Conservation (phyloP, 2,113 vertebrate genomes). For the Plectropomus leopardus region DNA sequence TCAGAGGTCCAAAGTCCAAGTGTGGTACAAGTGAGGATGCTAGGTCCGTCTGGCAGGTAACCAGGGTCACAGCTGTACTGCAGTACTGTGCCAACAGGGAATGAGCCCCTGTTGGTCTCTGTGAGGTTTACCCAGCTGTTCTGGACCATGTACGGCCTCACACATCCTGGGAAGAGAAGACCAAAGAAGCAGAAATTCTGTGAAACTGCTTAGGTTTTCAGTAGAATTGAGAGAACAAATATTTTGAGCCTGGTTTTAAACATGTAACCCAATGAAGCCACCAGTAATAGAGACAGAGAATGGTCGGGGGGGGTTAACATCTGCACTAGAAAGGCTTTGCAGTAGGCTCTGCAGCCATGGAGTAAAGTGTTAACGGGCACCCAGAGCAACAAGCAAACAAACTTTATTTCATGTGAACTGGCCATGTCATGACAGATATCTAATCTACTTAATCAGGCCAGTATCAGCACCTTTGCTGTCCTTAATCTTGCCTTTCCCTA, state of each 20-base stretch:
- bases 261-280: background rate
- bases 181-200: constrained; percentile 6
- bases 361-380: background rate
- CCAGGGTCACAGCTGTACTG: constrained; percentile 86
- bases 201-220: constrained; percentile 27
- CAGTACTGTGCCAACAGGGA: constrained; percentile 83
- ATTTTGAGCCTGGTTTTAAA: constrained; percentile 12
- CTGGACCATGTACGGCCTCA: constrained; percentile 82
- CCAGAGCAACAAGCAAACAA: background rate
- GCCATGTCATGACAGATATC: background rate
- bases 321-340: background rate
- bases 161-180: constrained; percentile 76
- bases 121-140: constrained; percentile 86
- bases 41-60: constrained; percentile 83
- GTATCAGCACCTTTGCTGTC: background rate
- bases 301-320: background rate
- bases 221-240: constrained; percentile 13
- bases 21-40: constrained; percentile 81
- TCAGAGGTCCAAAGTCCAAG: constrained; percentile 82
- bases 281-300: background rate
- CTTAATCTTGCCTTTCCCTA: background rate
- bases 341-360: background rate
- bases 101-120: constrained; percentile 83
- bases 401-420: background rate
- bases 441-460: background rate